Conservation (phyloP, 2,113 vertebrate species). For the Regulus satrapa region DNA sequence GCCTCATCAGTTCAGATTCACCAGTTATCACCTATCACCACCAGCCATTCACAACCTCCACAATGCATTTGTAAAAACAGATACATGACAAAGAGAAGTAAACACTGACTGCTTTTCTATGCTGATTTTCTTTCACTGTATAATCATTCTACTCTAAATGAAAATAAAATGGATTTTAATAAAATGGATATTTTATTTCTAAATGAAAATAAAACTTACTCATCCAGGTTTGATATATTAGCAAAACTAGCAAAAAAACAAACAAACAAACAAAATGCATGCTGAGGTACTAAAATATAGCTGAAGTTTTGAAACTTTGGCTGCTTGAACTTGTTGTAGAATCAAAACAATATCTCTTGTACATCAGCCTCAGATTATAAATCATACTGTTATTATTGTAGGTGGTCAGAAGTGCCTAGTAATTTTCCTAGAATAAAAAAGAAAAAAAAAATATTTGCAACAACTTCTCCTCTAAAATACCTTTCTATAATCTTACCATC, state of each 20-base stretch:
- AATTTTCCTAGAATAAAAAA: neutral
- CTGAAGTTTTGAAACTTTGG: neutral
- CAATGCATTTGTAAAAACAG: neutral
- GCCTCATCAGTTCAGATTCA: neutral
- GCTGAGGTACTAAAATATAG: neutral
- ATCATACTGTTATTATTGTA: neutral
- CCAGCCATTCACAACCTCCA: neutral
- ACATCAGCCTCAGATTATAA: neutral
- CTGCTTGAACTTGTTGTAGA: neutral
- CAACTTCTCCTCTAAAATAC: fast-evolving
- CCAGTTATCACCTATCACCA: neutral
- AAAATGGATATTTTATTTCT: no score
- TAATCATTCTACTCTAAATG: neutral
- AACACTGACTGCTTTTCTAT: neutral
- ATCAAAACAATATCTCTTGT: neutral
- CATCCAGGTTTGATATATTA: neutral
- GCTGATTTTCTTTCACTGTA: neutral
- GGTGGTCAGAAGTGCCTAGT: neutral
- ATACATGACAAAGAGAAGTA: neutral
- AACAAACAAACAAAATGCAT: fast-evolving
- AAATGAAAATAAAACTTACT: neutral
- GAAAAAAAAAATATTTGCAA: fast-evolving
- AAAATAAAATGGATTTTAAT: no score
- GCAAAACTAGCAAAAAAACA: neutral
- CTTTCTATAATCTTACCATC: fast-evolving